Base-by-base conservation (phyloP, 2,888 invertebrate species). In the Latrodectus hesperus region DNA sequence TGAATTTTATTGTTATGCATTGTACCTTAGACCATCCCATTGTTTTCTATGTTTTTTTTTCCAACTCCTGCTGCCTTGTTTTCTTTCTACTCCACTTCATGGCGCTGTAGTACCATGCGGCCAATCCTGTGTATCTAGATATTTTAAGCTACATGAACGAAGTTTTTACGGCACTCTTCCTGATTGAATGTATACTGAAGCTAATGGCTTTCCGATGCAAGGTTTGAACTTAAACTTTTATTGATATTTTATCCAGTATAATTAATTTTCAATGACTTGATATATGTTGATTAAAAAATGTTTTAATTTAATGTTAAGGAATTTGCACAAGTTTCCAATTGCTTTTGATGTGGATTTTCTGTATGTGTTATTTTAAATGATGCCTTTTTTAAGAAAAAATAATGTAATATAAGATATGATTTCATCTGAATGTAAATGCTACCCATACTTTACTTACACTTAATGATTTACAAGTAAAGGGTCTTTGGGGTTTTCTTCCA, bases 151-250 rank as follows among this genome's bases (percentile, higher is more conserved):
- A 95, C 94, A 96, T 97, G 96, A 97, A 97, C 95, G 95, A 96
- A 94, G 95, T 96, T 94, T 97, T 97, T 95, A 97, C 97, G 94
- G 95, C 96, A 94, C 95, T 97, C 95, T 97, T 97, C 95, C 95
- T 96, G 94, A 95, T 97, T 95, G 97, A 97, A 95, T 97, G 97
- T 94, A 95, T 96, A 93, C 94, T 97, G 95, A 97, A 97, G 95
- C 94, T 97, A 94, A 95, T 96, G 94, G 97, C 96, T 93, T 97
- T 96, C 93, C 97, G 97, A 95, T 91, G 92, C 90, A 92, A 92
- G 93, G 93, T 93, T 91, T 89, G 90, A 67, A 86, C 26, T 83
- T 70, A 52, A 64, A 26, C 64, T 81, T 79, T 75, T 80, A 60
- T 52, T 12, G 71, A 49, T 72, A 11, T 51, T 72, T 72, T 68